Evolutionary conservation across 2,113 vertebrate species (phyloP).

Genomic region (Cryptotis parvus): DNA sequence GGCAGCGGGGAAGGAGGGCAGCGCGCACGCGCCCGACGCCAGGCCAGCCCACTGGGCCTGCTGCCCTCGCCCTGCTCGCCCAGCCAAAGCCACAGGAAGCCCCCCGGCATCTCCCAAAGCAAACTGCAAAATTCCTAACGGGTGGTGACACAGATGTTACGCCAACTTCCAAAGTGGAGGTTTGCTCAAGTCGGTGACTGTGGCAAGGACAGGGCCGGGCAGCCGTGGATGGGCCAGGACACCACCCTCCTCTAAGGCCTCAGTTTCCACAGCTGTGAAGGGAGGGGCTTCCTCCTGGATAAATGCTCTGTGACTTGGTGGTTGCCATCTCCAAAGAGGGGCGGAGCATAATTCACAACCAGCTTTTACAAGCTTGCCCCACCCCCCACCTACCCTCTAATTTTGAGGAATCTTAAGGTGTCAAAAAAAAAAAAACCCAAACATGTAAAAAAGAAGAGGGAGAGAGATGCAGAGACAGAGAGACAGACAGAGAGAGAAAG

Average conservation of each 20-base stretch:
- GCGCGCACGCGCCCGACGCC: constrained; percentile 10
- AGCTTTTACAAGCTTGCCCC: no score
- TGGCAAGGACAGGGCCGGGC: rapidly evolving
- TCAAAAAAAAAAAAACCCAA: no score
- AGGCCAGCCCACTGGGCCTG: constrained; percentile 61
- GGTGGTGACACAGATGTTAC: background rate
- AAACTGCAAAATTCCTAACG: constrained; percentile 60
- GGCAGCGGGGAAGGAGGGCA: constrained; percentile 40
- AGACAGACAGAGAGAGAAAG: no score
- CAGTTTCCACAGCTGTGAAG: background rate
- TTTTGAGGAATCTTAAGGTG: no score
- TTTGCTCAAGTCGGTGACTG: background rate
- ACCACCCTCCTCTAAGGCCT: no score
- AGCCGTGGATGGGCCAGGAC: background rate
- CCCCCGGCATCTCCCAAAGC: constrained; percentile 41
- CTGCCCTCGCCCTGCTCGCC: background rate
- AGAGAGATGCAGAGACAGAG: no score
- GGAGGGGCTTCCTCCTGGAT: background rate
- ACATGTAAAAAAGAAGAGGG: no score
- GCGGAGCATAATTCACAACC: no score
- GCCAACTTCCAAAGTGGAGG: background rate
- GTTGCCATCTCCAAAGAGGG: no score
- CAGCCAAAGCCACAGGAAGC: constrained; percentile 53
- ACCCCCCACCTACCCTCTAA: no score
- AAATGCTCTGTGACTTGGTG: background rate